These are phyloP conservation scores for Morpho achilles DNA, from an alignment of 2,888 invertebrate species.

Conservation along the genomic window DNA sequence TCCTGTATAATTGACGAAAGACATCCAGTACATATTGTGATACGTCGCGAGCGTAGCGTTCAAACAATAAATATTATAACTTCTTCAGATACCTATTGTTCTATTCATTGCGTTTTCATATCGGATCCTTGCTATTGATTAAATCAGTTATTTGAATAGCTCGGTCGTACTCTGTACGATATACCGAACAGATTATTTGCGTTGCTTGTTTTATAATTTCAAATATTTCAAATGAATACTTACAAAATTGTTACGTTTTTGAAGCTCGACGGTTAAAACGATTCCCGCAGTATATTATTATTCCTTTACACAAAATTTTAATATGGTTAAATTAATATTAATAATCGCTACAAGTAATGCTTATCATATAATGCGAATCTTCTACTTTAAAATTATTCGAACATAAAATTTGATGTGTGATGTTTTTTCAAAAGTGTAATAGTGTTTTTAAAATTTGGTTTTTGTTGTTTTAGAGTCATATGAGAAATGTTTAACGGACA, in stretches of 20 bases:
- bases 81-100: constrained; percentile 9
- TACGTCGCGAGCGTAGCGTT: constrained; percentile 29
- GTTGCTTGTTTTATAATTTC: too few species aligned
- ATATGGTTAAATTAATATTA: too few species aligned
- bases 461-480: background rate
- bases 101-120: constrained; percentile 12
- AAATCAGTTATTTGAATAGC: constrained; percentile 1
- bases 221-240: too few species aligned
- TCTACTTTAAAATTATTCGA: too few species aligned
- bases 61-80: constrained; percentile 24
- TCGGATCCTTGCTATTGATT: background rate
- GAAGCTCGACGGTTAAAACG: too few species aligned
- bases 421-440: too few species aligned
- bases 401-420: background rate
- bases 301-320: too few species aligned
- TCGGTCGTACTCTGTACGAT: background rate
- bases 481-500: constrained; percentile 28
- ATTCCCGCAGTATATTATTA: too few species aligned
- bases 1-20: constrained; percentile 34
- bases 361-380: too few species aligned
- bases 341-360: too few species aligned
- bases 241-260: too few species aligned
- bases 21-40: constrained; percentile 35
- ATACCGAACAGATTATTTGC: too few species aligned
- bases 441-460: background rate